Conservation (phyloP, 2,797 vertebrate genomes). For the Notoglanidium macrostoma region DNA sequence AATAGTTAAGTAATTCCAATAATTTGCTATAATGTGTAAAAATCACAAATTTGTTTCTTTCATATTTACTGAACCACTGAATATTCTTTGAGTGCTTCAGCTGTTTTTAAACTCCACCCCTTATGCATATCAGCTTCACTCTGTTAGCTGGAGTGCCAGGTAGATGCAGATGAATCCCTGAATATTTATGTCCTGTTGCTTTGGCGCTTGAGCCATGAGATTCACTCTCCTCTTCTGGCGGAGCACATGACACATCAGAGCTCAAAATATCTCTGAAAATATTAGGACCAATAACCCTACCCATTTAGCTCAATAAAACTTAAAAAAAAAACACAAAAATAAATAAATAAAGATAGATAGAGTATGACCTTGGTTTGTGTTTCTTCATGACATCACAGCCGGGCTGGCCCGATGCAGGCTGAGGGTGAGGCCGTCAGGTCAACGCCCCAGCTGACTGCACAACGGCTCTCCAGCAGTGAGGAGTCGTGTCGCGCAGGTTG, state of each 20-base stretch:
- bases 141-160: no score
- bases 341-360: no score
- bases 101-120: not conserved
- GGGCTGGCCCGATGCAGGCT: not conserved
- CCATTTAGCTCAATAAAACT: no score
- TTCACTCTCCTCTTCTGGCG: not conserved
- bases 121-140: no score
- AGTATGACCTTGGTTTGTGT: not conserved
- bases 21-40: not conserved
- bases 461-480: no score
- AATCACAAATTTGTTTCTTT: not conserved
- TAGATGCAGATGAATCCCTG: no score
- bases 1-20: not conserved
- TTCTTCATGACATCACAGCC: not conserved
- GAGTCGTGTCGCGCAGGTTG: not conserved
- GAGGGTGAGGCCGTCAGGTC: not conserved
- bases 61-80: not conserved
- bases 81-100: not conserved
- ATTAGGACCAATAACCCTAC: no score
- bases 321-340: no score
- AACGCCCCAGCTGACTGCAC: not conserved
- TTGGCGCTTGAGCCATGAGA: no score
- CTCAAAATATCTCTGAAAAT: no score
- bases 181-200: no score
- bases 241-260: no score